Evolutionary conservation across 2,113 vertebrate species (phyloP).

Genomic region (Scalopus aquaticus): DNA sequence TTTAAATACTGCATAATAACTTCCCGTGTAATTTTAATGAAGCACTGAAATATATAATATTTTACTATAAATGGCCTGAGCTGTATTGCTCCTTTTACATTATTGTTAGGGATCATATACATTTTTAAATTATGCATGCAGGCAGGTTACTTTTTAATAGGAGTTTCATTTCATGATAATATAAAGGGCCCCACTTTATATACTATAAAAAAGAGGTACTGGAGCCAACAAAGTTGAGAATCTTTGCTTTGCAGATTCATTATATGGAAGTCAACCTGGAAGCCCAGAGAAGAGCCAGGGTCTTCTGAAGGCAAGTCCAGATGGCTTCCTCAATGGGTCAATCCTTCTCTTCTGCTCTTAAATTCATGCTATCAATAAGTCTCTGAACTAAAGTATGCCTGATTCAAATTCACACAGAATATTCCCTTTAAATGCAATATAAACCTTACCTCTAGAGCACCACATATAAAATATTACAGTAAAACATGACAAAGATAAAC

Average conservation of each 20-base stretch:
- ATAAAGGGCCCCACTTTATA: neutral
- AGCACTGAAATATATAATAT: neutral
- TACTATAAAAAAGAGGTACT: neutral
- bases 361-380: neutral
- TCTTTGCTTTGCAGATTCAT: neutral
- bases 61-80: neutral
- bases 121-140: neutral
- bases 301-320: neutral
- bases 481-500: neutral
- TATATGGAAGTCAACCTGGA: neutral
- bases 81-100: neutral
- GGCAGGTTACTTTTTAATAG: neutral
- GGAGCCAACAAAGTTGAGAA: neutral
- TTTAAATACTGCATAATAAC: neutral
- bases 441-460: neutral
- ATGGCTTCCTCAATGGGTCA: neutral
- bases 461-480: neutral
- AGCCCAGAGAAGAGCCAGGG: neutral
- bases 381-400: neutral
- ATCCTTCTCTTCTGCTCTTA: neutral
- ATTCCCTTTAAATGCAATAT: neutral
- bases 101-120: neutral
- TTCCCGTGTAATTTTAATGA: neutral
- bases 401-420: slow-evolving; percentile 1
- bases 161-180: neutral